Evolutionary conservation across 2,888 invertebrate genomes (phyloP), one percentile per base, ranked within the genome.

Genomic region (Trichopoda pennipes): DNA sequence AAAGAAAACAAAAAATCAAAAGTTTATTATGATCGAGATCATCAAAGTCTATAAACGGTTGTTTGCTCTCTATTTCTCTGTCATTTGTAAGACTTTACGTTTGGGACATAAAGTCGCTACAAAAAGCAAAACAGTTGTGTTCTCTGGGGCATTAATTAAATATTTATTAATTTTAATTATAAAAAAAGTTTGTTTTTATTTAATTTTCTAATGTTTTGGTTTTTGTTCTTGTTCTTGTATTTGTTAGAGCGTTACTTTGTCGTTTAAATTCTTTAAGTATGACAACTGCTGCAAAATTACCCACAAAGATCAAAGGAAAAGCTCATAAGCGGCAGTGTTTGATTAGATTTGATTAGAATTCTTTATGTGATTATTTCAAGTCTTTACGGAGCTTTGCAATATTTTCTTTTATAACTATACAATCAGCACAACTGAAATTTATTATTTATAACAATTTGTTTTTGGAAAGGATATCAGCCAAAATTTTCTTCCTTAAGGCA

Each of bases 131-230:
- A 35, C 44, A 28, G 47, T 73, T 74, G 32, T 16, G 61, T 38
- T 72, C 82, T 79, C 79, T 64, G 55, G 79, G 82, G 82, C 47
- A 82, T 82, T 82, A 82, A 82, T 82, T 82, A 82, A 79, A 75
- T 82, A 76, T 79, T 79, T 77, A 77, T 77, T 77, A 77, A 77
- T 70, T 75, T 82, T 79, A 79, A 72, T 82, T 82, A 79, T 82
- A 63, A 72, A 73, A n/a, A 35, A 14, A 78, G 56, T 56, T 44
- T 32, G 17, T 51, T 49, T 38, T 73, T 44, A 21, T 64, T 55
- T 23, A 49, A 77, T 63, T 76, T 69, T 47, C 58, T 63, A 21
- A 7, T 6, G 42, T 61, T 23, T 76, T 66, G 1, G 16, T 44
- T 44, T 16, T 12, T 16, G 16, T n/a, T 6, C n/a, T n/a, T n/a